Conservation (phyloP, 2,888 invertebrate genomes). For the Eretmocerus hayati region DNA sequence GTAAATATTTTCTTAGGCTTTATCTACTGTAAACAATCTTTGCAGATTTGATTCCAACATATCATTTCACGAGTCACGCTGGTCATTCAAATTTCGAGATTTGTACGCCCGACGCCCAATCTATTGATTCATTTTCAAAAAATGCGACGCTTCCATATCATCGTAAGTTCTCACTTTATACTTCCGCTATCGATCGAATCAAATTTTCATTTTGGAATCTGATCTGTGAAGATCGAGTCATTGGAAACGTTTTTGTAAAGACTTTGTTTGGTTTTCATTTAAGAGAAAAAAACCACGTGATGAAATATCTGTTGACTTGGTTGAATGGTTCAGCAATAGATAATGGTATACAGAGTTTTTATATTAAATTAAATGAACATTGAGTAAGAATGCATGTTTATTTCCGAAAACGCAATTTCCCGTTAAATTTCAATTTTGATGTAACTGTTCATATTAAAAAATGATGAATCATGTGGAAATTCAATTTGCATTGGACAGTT, state of each 20-base stretch:
- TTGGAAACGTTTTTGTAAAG: slow-evolving; percentile 13
- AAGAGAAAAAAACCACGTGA: slow-evolving; percentile 14
- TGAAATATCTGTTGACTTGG: slow-evolving; percentile 27
- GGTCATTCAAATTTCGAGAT: too few species aligned
- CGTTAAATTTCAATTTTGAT: neutral
- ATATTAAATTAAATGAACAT: slow-evolving; percentile 24
- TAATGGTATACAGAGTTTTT: slow-evolving; percentile 32
- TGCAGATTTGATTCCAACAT: slow-evolving; percentile 7
- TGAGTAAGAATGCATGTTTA: slow-evolving; percentile 12
- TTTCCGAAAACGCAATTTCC: slow-evolving; percentile 13
- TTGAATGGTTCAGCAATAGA: slow-evolving; percentile 30
- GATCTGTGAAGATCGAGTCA: slow-evolving; percentile 17
- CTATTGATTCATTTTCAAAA: too few species aligned
- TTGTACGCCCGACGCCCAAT: too few species aligned
- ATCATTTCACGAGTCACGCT: too few species aligned
- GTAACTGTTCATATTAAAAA: too few species aligned
- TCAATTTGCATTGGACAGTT: too few species aligned
- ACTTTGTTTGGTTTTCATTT: slow-evolving; percentile 16
- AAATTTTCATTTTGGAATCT: too few species aligned
- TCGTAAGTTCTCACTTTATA: too few species aligned
- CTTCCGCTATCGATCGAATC: too few species aligned
- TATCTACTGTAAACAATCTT: slow-evolving; percentile 15
- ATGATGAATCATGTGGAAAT: too few species aligned
- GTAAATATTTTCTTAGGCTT: slow-evolving; percentile 20
- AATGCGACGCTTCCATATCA: too few species aligned